A percentile compares a stretch with the other conserved stretches of the same genome.
Conservation (phyloP, 2,113 vertebrate species). For the Hiodon tergisus region DNA sequence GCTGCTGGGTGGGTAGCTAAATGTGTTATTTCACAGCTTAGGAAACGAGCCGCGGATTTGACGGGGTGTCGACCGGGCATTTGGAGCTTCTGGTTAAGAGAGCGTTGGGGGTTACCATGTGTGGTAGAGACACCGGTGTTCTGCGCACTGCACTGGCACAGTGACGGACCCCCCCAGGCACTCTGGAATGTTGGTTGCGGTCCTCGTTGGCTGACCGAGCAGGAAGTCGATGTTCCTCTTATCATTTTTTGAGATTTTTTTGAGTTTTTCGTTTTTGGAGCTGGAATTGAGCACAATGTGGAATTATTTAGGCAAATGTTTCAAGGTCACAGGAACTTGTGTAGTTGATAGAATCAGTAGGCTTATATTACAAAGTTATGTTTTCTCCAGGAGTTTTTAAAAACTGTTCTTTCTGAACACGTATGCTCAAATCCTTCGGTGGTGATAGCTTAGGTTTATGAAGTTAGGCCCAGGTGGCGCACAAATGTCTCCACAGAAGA, state of each 20-base stretch:
- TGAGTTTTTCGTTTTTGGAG: not conserved
- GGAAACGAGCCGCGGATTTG: not conserved
- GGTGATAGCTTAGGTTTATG: too few relatives aligned
- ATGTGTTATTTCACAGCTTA: too few relatives aligned
- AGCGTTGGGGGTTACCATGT: not conserved
- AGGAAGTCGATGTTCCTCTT: too few relatives aligned
- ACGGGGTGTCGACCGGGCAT: not conserved
- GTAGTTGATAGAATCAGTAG: too few relatives aligned
- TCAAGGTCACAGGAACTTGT: too few relatives aligned
- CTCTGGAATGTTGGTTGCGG: not conserved
- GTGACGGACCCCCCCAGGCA: not conserved
- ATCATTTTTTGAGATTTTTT: not conserved
- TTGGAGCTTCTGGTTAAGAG: not conserved
- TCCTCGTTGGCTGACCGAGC: too few relatives aligned
- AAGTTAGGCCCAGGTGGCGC: too few relatives aligned
- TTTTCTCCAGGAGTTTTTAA: too few relatives aligned
- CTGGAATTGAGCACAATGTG: not conserved
- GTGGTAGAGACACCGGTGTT: not conserved
- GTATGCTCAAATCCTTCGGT: too few relatives aligned
- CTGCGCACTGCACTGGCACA: not conserved
- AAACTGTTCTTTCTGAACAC: too few relatives aligned
- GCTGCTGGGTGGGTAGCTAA: not conserved
- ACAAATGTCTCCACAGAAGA: too few relatives aligned
- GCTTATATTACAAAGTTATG: too few relatives aligned
- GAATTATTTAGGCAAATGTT: not conserved